Base-by-base conservation (phyloP, 2,113 vertebrate genomes). In the Bufo gargarizans region DNA sequence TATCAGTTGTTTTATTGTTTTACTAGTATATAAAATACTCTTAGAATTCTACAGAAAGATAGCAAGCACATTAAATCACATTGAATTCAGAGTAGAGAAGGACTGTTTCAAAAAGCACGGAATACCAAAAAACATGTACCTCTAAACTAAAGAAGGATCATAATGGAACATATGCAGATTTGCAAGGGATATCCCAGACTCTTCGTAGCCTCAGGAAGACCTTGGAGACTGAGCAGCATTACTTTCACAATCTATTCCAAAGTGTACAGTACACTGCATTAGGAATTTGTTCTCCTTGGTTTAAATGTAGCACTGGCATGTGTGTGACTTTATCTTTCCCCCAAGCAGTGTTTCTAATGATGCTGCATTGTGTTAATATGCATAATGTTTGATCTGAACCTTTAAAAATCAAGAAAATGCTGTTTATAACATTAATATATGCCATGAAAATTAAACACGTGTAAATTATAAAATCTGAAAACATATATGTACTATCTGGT, bases 281-380 rank as follows among this genome's bases (percentile, higher is more conserved):
- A 49, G 20, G 7, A 79, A 19, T 86, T n/a, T 78, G 4, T 78
- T 14, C 77, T 59, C 16, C 20, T 43, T 69, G 14, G 43, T 67
- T 69, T 55, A 61, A 85, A 77, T 74, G 49, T 65, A 79, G 63
- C 59, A 67, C 59, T 78, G 72, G 43, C 22, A 65, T 65, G 78
- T 86, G 3, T 86, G 56, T 86, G 76, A 22, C 77, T 86, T 79
- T 69, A 22, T 69, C 61, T 56, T 43, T 56, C 85, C 85, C 85
- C 49, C 59, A 79, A 86, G 85, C 85, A 14, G 69, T 69, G 61
- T 17, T 17, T 86, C 77, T 86, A 55, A 86, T 74, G 87, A 81
- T 84, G 86, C 86, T 87, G 88, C 74, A 65, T 89, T 82, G 78
- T 85, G 77, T 91, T 90, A 89, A 89, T 5, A 19, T 50, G 85